Evolutionary conservation across 2,888 invertebrate genomes (phyloP).

Genomic region (Brachycybe producta): DNA sequence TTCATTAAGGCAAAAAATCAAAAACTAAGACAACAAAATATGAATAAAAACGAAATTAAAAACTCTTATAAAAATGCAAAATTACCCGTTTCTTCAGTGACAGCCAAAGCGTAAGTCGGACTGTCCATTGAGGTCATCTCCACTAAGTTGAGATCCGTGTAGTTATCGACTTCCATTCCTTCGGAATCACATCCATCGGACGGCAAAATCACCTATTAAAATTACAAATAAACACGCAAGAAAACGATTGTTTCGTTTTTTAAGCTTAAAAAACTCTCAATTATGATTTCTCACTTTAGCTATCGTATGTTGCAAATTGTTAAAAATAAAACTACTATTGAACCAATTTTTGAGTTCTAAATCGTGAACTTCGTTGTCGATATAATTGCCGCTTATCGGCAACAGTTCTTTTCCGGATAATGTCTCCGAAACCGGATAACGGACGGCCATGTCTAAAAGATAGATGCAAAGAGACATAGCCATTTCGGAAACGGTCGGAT

Average conservation of each 20-base stretch:
- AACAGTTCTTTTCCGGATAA: conserved; percentile 19
- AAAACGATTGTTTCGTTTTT: too few species aligned
- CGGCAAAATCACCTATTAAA: conserved; percentile 6
- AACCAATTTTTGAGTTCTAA: conserved; percentile 34
- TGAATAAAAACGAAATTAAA: too few species aligned
- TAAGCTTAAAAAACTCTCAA: too few species aligned
- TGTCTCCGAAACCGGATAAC: conserved; percentile 27
- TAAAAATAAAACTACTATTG: conserved; percentile 27
- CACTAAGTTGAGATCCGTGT: conserved; percentile 14
- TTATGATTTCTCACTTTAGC: conserved; percentile 19
- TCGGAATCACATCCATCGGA: background rate
- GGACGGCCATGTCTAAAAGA: conserved; percentile 69
- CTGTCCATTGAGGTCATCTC: conserved; percentile 7
- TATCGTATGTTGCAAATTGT: conserved; percentile 20
- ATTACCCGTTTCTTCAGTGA: conserved; percentile 4
- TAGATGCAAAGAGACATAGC: conserved; percentile 74
- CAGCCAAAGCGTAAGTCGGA: conserved; percentile 6
- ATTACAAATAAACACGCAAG: background rate
- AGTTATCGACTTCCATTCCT: conserved; percentile 19
- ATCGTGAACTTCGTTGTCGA: conserved; percentile 28
- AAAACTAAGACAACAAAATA: too few species aligned
- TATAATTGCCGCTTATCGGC: conserved; percentile 3
- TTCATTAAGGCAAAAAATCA: too few species aligned
- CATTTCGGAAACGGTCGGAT: conserved; percentile 64
- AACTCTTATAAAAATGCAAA: background rate